Evolutionary conservation across 1,140 invertebrate species (phyloP).

Genomic region (Tetramorium simillimum): DNA sequence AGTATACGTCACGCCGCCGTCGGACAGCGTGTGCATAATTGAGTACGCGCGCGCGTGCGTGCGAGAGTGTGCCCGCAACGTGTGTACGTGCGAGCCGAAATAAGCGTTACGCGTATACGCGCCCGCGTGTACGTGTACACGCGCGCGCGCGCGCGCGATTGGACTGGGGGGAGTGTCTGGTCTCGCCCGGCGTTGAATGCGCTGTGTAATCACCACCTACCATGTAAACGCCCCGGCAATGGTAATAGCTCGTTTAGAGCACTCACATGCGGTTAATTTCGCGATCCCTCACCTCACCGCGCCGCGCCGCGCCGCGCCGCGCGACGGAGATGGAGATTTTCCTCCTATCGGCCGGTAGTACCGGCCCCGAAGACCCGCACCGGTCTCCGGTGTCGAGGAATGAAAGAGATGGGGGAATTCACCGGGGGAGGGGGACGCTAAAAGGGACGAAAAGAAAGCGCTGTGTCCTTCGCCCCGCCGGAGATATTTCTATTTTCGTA

Average conservation of each 20-base stretch:
- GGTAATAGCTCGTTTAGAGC: slow-evolving; percentile 69
- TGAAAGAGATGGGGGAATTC: neutral
- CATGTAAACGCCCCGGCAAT: slow-evolving; percentile 67
- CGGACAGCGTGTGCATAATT: slow-evolving; percentile 61
- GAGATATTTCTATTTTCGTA: slow-evolving; percentile 19
- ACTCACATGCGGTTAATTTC: slow-evolving; percentile 70
- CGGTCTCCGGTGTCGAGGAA: neutral
- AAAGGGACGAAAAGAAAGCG: neutral
- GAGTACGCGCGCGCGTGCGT: slow-evolving; percentile 28
- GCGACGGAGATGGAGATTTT: neutral
- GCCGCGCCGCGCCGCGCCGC: neutral
- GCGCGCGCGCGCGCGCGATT: slow-evolving; percentile 2
- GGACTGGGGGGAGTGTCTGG: slow-evolving; percentile 55
- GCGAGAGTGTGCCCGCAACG: too few species aligned
- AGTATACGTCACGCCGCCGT: slow-evolving; percentile 62
- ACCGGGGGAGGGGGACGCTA: neutral
- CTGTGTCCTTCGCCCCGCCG: neutral
- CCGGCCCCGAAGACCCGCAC: neutral
- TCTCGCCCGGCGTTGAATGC: slow-evolving; percentile 59
- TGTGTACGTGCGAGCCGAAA: neutral
- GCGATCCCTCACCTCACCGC: slow-evolving; percentile 22
- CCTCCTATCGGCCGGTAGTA: neutral
- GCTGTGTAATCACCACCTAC: slow-evolving; percentile 69
- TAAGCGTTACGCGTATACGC: slow-evolving; percentile 5
- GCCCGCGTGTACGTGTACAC: neutral